Base-by-base conservation (phyloP, 2,113 vertebrate species). In the Carlito syrichta region DNA sequence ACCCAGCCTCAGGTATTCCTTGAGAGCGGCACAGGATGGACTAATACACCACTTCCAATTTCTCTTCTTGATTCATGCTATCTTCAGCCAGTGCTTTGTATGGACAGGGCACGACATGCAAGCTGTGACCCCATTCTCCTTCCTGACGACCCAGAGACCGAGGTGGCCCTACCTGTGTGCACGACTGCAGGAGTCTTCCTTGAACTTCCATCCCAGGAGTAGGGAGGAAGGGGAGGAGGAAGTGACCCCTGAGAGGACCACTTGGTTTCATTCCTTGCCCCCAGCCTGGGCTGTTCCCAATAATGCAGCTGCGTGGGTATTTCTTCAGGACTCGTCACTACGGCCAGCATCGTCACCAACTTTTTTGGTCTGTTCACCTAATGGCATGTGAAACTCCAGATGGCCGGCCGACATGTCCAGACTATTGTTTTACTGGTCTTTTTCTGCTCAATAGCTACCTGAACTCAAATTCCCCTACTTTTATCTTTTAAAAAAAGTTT, bases 101-200 rank as follows among this genome's bases (percentile, higher is more conserved):
- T 14, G 20, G 52, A 7, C 2, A 14, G 11, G 63, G 14, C 30
- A 25, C 12, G 3, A 4, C 2, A 1, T 16, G 1, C 38, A 43
- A 27, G 4, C 38, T 1, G 1, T 68, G 40, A 30, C 32, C 16
- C 40, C 14, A 1, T 48, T 17, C 63, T 12, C 22, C 14, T 83
- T 48, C 66, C 78, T 16, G 30, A 35, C 30, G 50, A 12, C 25
- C 23, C 30, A 20, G n/a, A 69, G 48, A 45, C 89, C 5, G 45
- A 12, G 5, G 2, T 17, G 23, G 62, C 9, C 62, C 30, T 38
- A 23, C 58, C 58, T 66, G 7, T 23, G 6, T 16, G 16, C 11
- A 14, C 8, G 74, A 23, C 43, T 12, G 35, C 43, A 63, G 16
- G 23, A 1, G 35, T 63, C 43, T 78, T 50, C 77, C 58, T 54